phyloP scores from a whole-genome alignment of 2,797 vertebrate species.

The Pelobates cultripes region DNA sequence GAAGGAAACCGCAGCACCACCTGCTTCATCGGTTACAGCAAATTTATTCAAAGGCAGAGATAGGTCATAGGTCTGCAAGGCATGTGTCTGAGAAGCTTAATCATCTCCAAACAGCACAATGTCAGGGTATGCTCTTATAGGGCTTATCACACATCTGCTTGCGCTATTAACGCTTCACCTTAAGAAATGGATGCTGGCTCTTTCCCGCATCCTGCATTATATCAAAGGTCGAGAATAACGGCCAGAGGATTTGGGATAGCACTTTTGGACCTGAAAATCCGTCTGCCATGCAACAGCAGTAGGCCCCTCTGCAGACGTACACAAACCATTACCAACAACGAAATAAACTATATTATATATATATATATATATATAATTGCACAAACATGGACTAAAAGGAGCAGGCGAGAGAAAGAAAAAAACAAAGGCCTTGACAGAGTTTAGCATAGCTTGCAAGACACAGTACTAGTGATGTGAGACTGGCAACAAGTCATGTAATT shows the following conservation, averaged over 20 bases:
- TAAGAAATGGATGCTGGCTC: background rate
- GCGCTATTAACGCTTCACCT: background rate
- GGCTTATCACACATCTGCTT: slow-evolving; percentile 9
- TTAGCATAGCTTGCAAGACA: slow-evolving; percentile 25
- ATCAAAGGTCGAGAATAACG: background rate
- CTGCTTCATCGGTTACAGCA: slow-evolving; percentile 50
- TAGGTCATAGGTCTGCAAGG: slow-evolving; percentile 52
- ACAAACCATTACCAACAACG: background rate
- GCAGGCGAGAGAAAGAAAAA: background rate
- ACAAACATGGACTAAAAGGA: too few relatives aligned
- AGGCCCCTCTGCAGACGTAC: too few relatives aligned
- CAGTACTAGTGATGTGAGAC: slow-evolving; percentile 49
- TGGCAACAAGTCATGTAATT: slow-evolving; percentile 61
- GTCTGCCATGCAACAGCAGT: too few relatives aligned
- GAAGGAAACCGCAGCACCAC: slow-evolving; percentile 39
- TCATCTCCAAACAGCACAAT: slow-evolving; percentile 41
- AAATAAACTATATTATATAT: too few relatives aligned
- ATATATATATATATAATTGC: too few relatives aligned
- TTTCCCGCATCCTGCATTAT: background rate
- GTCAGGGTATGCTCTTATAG: slow-evolving; percentile 15
- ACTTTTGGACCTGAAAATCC: too few relatives aligned
- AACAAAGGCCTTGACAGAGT: background rate
- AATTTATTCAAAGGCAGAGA: slow-evolving; percentile 48
- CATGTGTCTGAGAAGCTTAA: slow-evolving; percentile 39
- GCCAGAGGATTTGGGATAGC: too few relatives aligned